These are phyloP conservation scores for Ricordea florida DNA, from an alignment of 92 coral and sea anemone genomes.

Conservation along the genomic window DNA sequence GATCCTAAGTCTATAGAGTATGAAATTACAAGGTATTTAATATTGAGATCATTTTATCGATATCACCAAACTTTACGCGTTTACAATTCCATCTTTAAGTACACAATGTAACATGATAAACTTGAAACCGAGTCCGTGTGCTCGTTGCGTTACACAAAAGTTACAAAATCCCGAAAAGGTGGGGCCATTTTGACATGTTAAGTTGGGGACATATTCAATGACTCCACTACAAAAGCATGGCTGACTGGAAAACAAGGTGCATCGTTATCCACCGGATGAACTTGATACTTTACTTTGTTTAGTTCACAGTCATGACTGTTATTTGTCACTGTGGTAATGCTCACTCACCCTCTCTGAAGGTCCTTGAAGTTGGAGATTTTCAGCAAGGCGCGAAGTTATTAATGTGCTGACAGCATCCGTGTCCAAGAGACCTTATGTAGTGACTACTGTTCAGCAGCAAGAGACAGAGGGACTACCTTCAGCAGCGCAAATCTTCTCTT, in stretches of 20 bases:
- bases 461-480: slow-evolving; percentile 25
- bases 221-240: slow-evolving; percentile 42
- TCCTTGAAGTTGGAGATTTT: slow-evolving; percentile 26
- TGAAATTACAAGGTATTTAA: no score
- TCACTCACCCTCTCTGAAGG: slow-evolving; percentile 13
- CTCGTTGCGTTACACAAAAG: no score
- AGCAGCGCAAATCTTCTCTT: slow-evolving; percentile 24
- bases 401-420: slow-evolving; percentile 51
- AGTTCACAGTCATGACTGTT: slow-evolving; percentile 18
- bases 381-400: slow-evolving; percentile 45
- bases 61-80: no score
- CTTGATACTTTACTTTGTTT: background rate
- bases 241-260: slow-evolving; percentile 7
- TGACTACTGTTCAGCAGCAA: slow-evolving; percentile 1
- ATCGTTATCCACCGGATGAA: background rate
- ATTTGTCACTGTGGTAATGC: no score
- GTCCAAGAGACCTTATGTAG: slow-evolving; percentile 50
- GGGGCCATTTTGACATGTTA: slow-evolving; percentile 47
- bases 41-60: no score
- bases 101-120: no score
- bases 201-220: slow-evolving; percentile 40
- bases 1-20: no score
- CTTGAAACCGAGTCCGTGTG: no score
- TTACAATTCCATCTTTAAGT: no score
- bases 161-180: no score